These are phyloP conservation scores for Hycleus phaleratus DNA, from an alignment of 1,140 invertebrate species.

Conservation along the genomic window DNA sequence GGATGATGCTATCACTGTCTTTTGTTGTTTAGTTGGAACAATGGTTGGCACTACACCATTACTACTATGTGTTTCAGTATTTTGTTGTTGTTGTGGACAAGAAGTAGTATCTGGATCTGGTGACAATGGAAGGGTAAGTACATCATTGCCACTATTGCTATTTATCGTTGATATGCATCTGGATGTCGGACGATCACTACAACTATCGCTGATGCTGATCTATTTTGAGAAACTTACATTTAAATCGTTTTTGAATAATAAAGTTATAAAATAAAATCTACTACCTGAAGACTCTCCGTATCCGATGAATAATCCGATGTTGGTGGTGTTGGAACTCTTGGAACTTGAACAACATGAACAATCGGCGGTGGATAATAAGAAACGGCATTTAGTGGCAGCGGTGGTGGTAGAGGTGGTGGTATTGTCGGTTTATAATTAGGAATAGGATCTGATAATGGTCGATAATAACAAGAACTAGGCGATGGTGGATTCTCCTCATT, in stretches of 20 bases:
- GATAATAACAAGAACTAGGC: conserved; percentile 41
- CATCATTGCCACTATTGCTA: conserved; percentile 26
- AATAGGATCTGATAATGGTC: conserved; percentile 39
- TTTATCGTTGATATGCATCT: not conserved
- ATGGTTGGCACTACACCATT: conserved; percentile 8
- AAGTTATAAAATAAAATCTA: too few species aligned
- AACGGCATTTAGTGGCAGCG: conserved; percentile 25
- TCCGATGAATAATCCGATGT: conserved; percentile 67
- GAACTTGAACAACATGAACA: conserved; percentile 37
- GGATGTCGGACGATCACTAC: not conserved
- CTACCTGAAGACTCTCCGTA: conserved; percentile 47
- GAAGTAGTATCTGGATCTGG: conserved; percentile 33
- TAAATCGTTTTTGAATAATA: too few species aligned
- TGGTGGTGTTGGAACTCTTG: conserved; percentile 48
- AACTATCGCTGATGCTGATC: not conserved
- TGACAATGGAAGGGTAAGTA: conserved; percentile 37
- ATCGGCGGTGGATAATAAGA: conserved; percentile 32
- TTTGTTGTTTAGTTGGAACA: conserved; percentile 25
- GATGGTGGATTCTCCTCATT: conserved; percentile 30
- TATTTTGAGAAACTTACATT: too few species aligned
- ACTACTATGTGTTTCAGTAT: conserved; percentile 11
- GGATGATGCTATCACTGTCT: conserved; percentile 29
- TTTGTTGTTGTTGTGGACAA: conserved; percentile 1
- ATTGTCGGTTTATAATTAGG: conserved; percentile 16
- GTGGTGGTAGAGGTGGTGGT: conserved; percentile 17